Percentiles rank a stretch among this genome's conserved stretches.
phyloP scores from a whole-genome alignment of 2,113 vertebrate species.

The Sitta europaea region DNA sequence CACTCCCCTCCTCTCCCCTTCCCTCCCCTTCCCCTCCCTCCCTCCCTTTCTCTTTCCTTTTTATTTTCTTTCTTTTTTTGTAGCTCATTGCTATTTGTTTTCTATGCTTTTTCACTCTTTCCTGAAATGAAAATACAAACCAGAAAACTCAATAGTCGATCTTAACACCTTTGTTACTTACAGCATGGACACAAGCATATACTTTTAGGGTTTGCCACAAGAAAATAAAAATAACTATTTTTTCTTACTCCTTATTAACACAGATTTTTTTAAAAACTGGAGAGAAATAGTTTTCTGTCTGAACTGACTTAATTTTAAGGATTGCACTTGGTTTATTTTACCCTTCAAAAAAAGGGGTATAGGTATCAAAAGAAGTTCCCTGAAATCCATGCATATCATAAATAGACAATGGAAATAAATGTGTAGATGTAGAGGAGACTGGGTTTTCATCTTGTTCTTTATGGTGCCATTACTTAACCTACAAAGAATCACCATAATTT shows the following conservation, averaged over 20 bases:
- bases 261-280: neutral
- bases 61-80: neutral
- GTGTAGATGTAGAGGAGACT: neutral
- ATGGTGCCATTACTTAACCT: neutral
- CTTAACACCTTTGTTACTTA: neutral
- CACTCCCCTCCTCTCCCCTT: accelerated
- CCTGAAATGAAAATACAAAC: neutral
- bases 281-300: neutral
- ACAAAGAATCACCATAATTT: neutral
- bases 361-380: neutral
- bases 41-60: too few relatives aligned
- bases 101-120: neutral
- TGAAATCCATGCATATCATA: neutral
- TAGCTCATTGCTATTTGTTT: neutral
- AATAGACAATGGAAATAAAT: neutral
- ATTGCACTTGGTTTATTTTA: neutral
- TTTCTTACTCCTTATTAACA: neutral
- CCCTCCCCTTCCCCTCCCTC: too few relatives aligned
- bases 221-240: neutral
- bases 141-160: neutral
- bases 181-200: accelerated
- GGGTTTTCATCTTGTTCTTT: neutral
- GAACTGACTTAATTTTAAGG: neutral
- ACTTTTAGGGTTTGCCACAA: neutral
- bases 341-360: neutral